Conservation (phyloP, 2,113 vertebrate genomes). For the Alces alces region DNA sequence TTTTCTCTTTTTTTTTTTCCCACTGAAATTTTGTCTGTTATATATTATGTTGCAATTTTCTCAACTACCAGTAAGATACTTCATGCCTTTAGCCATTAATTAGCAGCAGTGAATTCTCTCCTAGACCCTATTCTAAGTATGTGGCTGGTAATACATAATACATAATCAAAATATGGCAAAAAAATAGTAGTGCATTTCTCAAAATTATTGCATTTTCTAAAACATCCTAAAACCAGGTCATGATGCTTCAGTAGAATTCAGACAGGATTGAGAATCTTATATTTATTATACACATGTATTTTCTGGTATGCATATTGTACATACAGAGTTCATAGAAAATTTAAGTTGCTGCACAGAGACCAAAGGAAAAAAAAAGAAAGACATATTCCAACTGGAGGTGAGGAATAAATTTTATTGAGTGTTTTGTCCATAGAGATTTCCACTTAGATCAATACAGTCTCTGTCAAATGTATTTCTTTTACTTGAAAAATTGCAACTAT, state of each 20-base stretch:
- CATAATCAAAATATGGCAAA: not conserved
- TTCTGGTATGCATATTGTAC: not conserved
- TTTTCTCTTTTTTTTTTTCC: fast-evolving
- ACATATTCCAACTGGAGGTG: not conserved
- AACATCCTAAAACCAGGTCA: not conserved
- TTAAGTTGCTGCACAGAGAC: not conserved
- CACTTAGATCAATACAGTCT: not conserved
- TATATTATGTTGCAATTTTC: not conserved
- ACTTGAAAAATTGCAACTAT: not conserved
- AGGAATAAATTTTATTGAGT: constrained; percentile 35
- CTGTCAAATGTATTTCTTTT: not conserved
- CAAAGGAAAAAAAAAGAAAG: not conserved
- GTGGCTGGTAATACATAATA: not conserved
- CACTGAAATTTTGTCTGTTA: not conserved
- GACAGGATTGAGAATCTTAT: not conserved
- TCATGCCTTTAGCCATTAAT: not conserved
- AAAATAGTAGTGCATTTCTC: not conserved
- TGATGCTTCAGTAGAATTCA: not conserved
- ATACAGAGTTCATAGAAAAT: not conserved
- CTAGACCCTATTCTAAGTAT: not conserved
- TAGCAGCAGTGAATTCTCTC: not conserved
- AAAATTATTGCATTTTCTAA: not conserved
- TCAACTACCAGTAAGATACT: not conserved
- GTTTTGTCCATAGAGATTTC: constrained; percentile 5
- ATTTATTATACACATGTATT: not conserved